Percentiles rank a stretch among this genome's conserved stretches.
These are phyloP conservation scores for Aspidoscelis tigris DNA, from an alignment of 2,113 vertebrate species.

Conservation along the genomic window DNA sequence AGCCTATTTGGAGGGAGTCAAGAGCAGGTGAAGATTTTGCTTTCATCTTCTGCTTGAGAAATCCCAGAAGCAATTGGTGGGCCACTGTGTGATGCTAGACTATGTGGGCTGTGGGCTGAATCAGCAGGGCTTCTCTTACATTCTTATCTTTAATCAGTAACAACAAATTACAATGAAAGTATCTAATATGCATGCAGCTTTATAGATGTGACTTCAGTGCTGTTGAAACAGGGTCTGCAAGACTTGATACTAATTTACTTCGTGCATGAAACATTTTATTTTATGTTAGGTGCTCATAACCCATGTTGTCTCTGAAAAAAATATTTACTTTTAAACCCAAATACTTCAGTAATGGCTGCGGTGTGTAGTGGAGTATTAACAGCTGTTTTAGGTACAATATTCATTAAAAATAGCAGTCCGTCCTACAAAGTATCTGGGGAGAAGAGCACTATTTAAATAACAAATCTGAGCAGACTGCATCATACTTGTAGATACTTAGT, in stretches of 20 bases:
- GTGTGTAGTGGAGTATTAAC: too few species aligned
- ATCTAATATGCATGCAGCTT: too few species aligned
- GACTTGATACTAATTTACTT: neutral
- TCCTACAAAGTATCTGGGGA: neutral
- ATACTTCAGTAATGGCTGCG: neutral
- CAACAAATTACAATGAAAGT: neutral
- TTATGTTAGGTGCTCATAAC: neutral
- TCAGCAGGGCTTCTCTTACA: too few species aligned
- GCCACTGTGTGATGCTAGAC: too few species aligned
- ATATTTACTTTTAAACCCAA: neutral
- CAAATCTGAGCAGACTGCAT: neutral
- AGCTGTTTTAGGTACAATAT: neutral
- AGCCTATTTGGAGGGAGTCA: too few species aligned
- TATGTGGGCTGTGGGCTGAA: too few species aligned
- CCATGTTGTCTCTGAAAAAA: neutral
- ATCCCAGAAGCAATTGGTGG: too few species aligned
- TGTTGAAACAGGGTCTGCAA: neutral
- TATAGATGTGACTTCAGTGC: too few species aligned
- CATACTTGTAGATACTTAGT: neutral
- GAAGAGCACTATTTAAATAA: neutral
- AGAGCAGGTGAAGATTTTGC: too few species aligned
- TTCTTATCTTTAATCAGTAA: neutral
- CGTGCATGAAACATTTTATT: neutral
- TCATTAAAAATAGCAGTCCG: neutral
- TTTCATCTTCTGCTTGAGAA: too few species aligned